Base-by-base conservation (phyloP, 2,888 invertebrate species). In the Amorpha juglandis region DNA sequence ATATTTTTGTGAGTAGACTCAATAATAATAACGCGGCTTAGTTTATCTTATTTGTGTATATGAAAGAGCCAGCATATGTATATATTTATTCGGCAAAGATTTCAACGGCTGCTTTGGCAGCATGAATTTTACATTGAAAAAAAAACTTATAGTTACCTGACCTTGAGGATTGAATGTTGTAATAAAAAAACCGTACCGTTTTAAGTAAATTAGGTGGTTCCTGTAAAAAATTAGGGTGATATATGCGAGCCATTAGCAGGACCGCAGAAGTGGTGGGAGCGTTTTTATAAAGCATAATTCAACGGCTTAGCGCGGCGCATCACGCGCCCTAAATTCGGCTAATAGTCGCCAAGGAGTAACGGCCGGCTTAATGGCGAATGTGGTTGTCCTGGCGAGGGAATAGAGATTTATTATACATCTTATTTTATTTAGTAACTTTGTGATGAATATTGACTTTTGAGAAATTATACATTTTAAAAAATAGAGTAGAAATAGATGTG, bases 311-410 rank as follows among this genome's bases (percentile, higher is more conserved):
- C 21, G 42, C 42, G 16, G 35, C 38, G 42, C 58, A 58, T 52
- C 33, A 52, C 58, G 19, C 58, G 42, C 58, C 58, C 42, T 42
- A 58, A 58, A 38, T 52, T 52, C 52, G 11, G 38, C 58, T 58
- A 58, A 42, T 42, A 42, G 38, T 58, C 42, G 38, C 58, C 58
- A 58, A 58, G 42, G 42, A 58, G 42, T 58, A 58, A 58, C 42
- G 58, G 58, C 58, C 42, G 12, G 38, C 42, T 58, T 58, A 58
- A 58, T 58, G 38, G 38, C 42, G 19, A 7, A 1, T 52, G 52
- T 52, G 52, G 52, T 52, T 27, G 50, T 2, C 1, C 8, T 50
- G 19, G 14, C 8, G 45, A 9, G 50, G 16, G 19, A 38, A 11
- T 14, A 58, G 19, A 6, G 6, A 38, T 16, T 58, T n/a, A 19